Conservation (phyloP, 2,113 vertebrate species). For the Phylloscopus trochiloides region DNA sequence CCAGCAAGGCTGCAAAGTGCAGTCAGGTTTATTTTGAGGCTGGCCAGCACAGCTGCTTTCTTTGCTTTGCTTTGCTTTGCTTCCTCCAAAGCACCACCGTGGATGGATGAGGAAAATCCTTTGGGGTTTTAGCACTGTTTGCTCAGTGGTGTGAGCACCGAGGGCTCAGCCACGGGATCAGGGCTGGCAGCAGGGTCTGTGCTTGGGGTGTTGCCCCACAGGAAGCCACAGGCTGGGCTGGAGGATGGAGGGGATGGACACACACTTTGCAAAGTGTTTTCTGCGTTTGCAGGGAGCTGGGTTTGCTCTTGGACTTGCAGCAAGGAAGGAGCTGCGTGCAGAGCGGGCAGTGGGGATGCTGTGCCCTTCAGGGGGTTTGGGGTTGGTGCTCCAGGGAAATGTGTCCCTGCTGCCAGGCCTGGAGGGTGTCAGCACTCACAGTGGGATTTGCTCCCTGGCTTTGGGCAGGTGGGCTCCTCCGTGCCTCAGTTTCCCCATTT, state of each 20-base stretch:
- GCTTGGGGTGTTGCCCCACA: rapidly evolving
- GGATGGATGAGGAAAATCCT: background rate
- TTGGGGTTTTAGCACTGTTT: background rate
- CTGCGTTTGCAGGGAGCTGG: rapidly evolving
- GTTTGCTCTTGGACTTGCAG: background rate
- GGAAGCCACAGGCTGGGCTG: rapidly evolving
- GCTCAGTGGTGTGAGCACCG: rapidly evolving
- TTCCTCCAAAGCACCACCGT: background rate
- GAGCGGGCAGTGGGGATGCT: background rate
- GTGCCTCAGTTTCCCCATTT: background rate
- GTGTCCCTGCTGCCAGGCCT: background rate
- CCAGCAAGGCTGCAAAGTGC: background rate
- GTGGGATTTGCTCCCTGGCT: background rate
- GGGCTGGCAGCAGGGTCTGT: background rate
- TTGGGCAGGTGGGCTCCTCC: background rate
- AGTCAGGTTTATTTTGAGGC: background rate
- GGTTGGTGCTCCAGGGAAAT: background rate
- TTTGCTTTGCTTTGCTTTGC: background rate
- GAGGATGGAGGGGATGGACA: background rate
- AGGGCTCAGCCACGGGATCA: background rate
- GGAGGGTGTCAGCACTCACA: background rate
- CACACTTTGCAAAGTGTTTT: rapidly evolving
- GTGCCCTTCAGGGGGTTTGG: rapidly evolving
- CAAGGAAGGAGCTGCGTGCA: background rate
- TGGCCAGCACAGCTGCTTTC: background rate